A percentile compares a stretch with the other conserved stretches of the same genome.
phyloP scores from a whole-genome alignment of 2,113 vertebrate genomes.

The Australoheros scitulus region DNA sequence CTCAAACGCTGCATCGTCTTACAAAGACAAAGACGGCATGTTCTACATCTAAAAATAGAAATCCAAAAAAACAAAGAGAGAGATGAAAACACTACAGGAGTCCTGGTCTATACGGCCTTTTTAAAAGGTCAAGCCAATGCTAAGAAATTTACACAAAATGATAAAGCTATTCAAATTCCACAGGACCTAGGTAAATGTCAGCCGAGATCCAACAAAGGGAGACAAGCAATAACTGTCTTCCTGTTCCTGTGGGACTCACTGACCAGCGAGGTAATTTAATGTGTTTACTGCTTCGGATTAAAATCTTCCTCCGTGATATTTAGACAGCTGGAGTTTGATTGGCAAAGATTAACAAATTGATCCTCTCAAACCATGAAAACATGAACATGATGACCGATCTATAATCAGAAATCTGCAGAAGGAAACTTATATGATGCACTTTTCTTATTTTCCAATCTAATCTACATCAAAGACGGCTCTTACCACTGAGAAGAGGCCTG shows the following conservation, averaged over 20 bases:
- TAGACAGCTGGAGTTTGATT: conserved; percentile 21
- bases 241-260: neutral
- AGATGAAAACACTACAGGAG: neutral
- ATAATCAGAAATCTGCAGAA: neutral
- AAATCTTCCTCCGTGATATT: conserved; percentile 31
- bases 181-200: conserved; percentile 69
- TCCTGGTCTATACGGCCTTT: conserved; percentile 31
- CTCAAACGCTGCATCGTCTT: neutral
- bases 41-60: conserved; percentile 37
- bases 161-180: conserved; percentile 55
- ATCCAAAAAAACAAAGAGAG: neutral
- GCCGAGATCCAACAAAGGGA: conserved; percentile 47
- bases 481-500: conserved; percentile 94
- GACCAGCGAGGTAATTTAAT: conserved; percentile 13
- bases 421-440: neutral
- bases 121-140: conserved; percentile 48
- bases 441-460: neutral
- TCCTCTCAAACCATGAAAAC: neutral
- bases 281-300: conserved; percentile 29
- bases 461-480: conserved; percentile 49
- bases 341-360: conserved; percentile 10
- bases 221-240: conserved; percentile 41
- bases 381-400: neutral
- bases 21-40: neutral
- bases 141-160: conserved; percentile 46